Conservation (phyloP, 2,888 invertebrate species). For the Pollenia griseotomentosa region DNA sequence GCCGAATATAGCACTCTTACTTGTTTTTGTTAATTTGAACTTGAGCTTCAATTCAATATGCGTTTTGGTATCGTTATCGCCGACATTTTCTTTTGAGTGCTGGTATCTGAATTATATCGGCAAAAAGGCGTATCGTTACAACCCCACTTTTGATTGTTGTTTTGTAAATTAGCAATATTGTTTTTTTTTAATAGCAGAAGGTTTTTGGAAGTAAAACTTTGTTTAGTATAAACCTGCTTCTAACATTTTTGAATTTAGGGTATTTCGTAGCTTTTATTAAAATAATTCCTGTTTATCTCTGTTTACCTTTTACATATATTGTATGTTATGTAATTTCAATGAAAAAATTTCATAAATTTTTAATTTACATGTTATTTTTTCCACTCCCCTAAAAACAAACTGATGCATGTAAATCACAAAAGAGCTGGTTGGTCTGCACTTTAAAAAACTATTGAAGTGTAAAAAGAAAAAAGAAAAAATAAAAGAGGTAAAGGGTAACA, state of each 20-base stretch:
- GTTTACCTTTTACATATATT: not conserved
- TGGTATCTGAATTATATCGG: too few relatives aligned
- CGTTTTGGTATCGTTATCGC: too few relatives aligned
- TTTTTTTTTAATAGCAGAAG: too few relatives aligned
- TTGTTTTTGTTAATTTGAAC: too few relatives aligned
- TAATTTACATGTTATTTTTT: constrained; percentile 43
- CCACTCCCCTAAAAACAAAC: not conserved
- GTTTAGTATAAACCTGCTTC: too few relatives aligned
- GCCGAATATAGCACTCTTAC: too few relatives aligned
- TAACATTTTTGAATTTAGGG: not conserved
- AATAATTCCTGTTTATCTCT: not conserved
- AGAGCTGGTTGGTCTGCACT: constrained; percentile 37
- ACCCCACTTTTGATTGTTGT: too few relatives aligned
- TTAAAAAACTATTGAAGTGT: constrained; percentile 60
- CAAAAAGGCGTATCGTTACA: too few relatives aligned
- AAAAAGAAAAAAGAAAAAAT: constrained; percentile 18
- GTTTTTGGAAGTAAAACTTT: too few relatives aligned
- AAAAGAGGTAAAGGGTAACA: constrained; percentile 20
- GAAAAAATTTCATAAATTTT: constrained; percentile 21
- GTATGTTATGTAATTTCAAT: constrained; percentile 6
- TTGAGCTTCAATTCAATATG: too few relatives aligned
- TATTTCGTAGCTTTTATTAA: not conserved
- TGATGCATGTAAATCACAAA: constrained; percentile 25
- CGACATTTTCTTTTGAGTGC: too few relatives aligned
- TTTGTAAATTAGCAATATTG: too few relatives aligned